These are phyloP conservation scores for Naso thynnoides DNA, from an alignment of 2,797 vertebrate genomes.

Conservation along the genomic window DNA sequence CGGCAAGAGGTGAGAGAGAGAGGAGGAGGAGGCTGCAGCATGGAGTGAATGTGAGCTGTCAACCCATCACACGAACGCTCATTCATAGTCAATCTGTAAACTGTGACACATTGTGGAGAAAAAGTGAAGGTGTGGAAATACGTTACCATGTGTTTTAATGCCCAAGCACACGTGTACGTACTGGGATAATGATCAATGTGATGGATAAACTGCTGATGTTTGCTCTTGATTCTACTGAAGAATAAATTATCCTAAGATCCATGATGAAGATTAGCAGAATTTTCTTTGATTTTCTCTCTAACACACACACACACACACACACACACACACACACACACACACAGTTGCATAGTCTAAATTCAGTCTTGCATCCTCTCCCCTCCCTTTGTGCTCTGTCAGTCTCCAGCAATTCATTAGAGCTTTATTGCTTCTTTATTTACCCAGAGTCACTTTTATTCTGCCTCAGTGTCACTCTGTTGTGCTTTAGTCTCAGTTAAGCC, in stretches of 20 bases:
- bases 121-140: neutral
- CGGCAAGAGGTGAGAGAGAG: conserved; percentile 91
- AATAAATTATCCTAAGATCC: conserved; percentile 14
- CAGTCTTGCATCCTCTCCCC: neutral
- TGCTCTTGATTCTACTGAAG: conserved; percentile 3
- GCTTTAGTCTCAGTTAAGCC: neutral
- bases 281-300: conserved; percentile 34
- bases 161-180: neutral
- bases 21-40: neutral
- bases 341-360: conserved; percentile 8
- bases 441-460: conserved; percentile 20
- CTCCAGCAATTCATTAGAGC: conserved; percentile 20
- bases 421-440: conserved; percentile 43
- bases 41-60: neutral
- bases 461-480: neutral
- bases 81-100: neutral
- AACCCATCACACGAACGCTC: neutral
- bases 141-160: neutral
- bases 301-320: conserved; percentile 3
- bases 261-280: conserved; percentile 24
- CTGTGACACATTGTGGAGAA: conserved; percentile 1
- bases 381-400: conserved; percentile 3
- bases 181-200: conserved; percentile 6
- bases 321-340: neutral
- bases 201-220: conserved; percentile 20